Conservation (phyloP, 2,113 vertebrate species). For the Brachyhypopomus gauderio region DNA sequence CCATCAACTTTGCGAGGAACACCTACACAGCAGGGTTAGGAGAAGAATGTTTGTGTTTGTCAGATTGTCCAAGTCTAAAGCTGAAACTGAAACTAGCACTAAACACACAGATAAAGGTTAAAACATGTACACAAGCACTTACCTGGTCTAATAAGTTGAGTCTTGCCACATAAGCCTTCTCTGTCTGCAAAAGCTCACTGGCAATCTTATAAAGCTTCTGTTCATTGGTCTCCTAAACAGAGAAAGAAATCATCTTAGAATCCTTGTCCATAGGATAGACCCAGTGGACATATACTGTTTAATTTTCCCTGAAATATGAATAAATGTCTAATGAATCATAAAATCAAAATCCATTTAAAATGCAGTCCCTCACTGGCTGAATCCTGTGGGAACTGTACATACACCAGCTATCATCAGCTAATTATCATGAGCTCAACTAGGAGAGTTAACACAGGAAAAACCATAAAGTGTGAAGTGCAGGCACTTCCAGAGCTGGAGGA, state of each 20-base stretch:
- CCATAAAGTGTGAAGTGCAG: no score
- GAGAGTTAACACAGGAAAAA: no score
- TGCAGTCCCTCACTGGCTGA: no score
- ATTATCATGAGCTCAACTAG: no score
- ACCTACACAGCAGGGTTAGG: slow-evolving; percentile 69
- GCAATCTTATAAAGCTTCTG: slow-evolving; percentile 96
- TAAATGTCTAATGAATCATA: not conserved
- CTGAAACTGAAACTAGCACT: not conserved
- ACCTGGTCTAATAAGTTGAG: slow-evolving; percentile 87
- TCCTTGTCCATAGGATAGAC: no score
- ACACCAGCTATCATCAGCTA: no score
- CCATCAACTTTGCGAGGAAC: slow-evolving; percentile 87
- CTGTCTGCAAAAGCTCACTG: slow-evolving; percentile 92
- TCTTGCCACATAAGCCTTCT: slow-evolving; percentile 89
- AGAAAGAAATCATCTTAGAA: slow-evolving; percentile 28
- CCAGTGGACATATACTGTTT: no score
- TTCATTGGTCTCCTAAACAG: slow-evolving; percentile 88
- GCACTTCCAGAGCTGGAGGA: no score
- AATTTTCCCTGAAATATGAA: not conserved
- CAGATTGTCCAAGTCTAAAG: not conserved
- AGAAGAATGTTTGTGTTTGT: not conserved
- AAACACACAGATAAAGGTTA: not conserved
- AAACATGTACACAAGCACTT: slow-evolving; percentile 34
- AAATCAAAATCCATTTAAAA: not conserved
- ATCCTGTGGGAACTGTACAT: no score